A percentile compares a stretch with the other conserved stretches of the same genome.
These are phyloP conservation scores for Drosophila dives DNA, from an alignment of 2,888 invertebrate genomes.

Conservation along the genomic window DNA sequence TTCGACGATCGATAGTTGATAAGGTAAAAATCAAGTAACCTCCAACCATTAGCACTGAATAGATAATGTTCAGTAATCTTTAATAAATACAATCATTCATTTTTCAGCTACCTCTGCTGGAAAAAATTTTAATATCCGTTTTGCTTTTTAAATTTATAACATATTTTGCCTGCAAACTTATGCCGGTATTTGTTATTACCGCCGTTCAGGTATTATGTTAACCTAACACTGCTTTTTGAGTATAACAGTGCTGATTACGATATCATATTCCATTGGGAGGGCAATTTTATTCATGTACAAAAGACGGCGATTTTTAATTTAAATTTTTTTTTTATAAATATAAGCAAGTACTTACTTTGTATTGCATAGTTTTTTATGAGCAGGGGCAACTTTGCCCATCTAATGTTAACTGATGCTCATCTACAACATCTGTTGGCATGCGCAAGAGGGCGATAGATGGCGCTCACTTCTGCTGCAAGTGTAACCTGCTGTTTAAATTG, in stretches of 20 bases:
- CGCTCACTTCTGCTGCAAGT: neutral
- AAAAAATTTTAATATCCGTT: neutral
- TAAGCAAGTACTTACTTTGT: neutral
- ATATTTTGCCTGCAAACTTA: neutral
- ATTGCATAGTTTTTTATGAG: neutral
- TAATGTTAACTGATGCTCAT: neutral
- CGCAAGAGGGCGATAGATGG: neutral
- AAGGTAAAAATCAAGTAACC: neutral
- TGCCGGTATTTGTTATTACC: constrained; percentile 11
- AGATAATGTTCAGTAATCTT: neutral
- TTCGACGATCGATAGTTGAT: neutral
- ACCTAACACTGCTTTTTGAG: constrained; percentile 10
- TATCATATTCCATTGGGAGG: neutral
- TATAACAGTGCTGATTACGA: neutral
- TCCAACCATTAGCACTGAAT: neutral
- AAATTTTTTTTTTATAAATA: neutral
- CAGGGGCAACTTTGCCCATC: neutral
- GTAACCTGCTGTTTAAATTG: neutral
- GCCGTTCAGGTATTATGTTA: constrained; percentile 19
- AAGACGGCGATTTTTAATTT: neutral
- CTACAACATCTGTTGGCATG: neutral
- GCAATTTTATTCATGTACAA: neutral
- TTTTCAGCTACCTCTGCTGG: neutral
- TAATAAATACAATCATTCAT: neutral
- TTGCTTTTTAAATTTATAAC: neutral